These are phyloP conservation scores for Trichopria drosophilae DNA, from an alignment of 2,888 invertebrate species.

Conservation along the genomic window DNA sequence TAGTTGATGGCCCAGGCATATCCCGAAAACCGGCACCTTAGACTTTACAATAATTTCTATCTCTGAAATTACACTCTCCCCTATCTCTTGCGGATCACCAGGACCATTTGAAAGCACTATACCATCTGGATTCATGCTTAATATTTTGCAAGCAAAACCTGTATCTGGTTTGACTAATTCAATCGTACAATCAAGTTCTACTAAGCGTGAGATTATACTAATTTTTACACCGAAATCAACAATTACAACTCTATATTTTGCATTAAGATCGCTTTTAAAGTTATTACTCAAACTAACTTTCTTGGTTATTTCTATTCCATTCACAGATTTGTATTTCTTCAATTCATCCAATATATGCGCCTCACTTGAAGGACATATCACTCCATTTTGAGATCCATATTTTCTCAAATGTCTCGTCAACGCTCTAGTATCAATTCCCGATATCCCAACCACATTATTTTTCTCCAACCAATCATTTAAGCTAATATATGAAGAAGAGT, in stretches of 20 bases:
- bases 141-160: conserved; percentile 18
- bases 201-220: conserved; percentile 17
- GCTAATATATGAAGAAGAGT: conserved; percentile 25
- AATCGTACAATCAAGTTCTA: conserved; percentile 19
- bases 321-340: conserved; percentile 27
- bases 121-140: conserved; percentile 20
- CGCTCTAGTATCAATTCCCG: conserved; percentile 26
- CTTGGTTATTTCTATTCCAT: conserved; percentile 26
- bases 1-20: conserved; percentile 20
- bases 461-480: conserved; percentile 26
- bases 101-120: conserved; percentile 22
- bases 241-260: conserved; percentile 21
- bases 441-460: conserved; percentile 26
- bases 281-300: conserved; percentile 23
- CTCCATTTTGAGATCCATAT: conserved; percentile 25
- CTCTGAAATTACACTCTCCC: conserved; percentile 18
- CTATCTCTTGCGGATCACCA: conserved; percentile 21
- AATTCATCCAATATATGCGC: conserved; percentile 24
- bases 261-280: conserved; percentile 22
- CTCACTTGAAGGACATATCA: conserved; percentile 23
- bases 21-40: conserved; percentile 18
- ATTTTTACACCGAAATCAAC: conserved; percentile 19
- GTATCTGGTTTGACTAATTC: conserved; percentile 18
- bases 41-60: conserved; percentile 20
- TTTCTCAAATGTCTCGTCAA: conserved; percentile 25